phyloP scores from a whole-genome alignment of 2,888 invertebrate species.

The Hydrotaea cyrtoneurina region DNA sequence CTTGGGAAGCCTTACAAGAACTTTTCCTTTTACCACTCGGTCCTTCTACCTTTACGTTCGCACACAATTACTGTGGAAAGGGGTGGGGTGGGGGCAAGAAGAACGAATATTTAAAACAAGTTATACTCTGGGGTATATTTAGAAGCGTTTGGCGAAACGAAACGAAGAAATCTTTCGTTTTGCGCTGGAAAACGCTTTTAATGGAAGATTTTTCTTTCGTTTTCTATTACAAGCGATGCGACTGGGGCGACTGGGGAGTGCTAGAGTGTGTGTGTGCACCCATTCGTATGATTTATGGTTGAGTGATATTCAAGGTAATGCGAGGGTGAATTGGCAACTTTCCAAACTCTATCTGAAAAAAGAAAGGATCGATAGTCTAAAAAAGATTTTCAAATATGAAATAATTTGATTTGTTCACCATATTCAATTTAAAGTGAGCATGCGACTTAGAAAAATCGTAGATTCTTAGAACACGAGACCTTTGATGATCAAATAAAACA shows the following conservation, averaged over 20 bases:
- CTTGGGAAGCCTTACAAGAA: conserved; percentile 6
- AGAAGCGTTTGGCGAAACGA: conserved; percentile 13
- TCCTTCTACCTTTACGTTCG: background rate
- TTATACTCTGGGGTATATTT: conserved; percentile 6
- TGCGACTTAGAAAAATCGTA: no score
- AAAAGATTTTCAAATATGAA: no score
- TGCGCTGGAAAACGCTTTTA: background rate
- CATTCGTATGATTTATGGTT: background rate
- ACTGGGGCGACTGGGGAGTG: background rate
- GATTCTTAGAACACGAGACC: no score
- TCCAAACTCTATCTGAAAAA: background rate
- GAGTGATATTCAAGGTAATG: conserved; percentile 1
- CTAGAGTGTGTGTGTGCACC: background rate
- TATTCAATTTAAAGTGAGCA: no score
- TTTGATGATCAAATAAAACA: no score
- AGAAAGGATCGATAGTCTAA: no score
- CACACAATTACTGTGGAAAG: background rate
- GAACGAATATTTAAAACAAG: conserved; percentile 1
- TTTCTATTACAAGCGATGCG: background rate
- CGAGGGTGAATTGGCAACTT: background rate
- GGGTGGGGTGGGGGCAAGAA: no score
- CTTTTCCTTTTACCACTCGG: background rate
- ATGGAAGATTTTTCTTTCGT: background rate
- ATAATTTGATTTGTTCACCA: no score
- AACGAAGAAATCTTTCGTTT: background rate